Conservation (phyloP, 2,888 invertebrate species). For the Liopterus haemorrhoidalis region DNA sequence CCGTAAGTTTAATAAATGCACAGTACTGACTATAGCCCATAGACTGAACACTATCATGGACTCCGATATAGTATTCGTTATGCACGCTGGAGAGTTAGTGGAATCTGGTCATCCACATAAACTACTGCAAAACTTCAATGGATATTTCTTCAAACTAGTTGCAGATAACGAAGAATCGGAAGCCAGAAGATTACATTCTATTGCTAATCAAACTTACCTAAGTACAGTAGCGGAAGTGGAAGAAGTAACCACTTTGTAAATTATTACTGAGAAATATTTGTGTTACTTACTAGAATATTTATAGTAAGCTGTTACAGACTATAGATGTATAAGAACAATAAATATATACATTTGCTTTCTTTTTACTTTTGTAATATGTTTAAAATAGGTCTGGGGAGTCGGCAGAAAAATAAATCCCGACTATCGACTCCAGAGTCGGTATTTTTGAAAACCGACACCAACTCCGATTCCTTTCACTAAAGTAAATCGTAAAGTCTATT, state of each 20-base stretch:
- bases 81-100: constrained; percentile 50
- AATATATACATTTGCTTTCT: no score
- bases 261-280: no score
- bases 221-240: constrained; percentile 17
- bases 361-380: no score
- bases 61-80: constrained; percentile 64
- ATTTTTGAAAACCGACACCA: no score
- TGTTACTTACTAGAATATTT: no score
- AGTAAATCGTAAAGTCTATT: no score
- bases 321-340: no score
- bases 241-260: constrained; percentile 16
- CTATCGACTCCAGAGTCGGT: no score
- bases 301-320: no score
- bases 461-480: no score
- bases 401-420: no score
- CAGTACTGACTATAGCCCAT: constrained; percentile 78
- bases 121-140: constrained; percentile 35
- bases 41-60: constrained; percentile 81
- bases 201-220: constrained; percentile 30
- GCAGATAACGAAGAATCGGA: constrained; percentile 36
- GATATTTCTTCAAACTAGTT: constrained; percentile 37
- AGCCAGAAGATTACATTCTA: constrained; percentile 34
- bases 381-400: no score
- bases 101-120: constrained; percentile 49
- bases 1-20: constrained; percentile 66